phyloP scores from a whole-genome alignment of 30 jellyfish, hydroid and myxozoan genomes.

The Nemopilema nomurai region DNA sequence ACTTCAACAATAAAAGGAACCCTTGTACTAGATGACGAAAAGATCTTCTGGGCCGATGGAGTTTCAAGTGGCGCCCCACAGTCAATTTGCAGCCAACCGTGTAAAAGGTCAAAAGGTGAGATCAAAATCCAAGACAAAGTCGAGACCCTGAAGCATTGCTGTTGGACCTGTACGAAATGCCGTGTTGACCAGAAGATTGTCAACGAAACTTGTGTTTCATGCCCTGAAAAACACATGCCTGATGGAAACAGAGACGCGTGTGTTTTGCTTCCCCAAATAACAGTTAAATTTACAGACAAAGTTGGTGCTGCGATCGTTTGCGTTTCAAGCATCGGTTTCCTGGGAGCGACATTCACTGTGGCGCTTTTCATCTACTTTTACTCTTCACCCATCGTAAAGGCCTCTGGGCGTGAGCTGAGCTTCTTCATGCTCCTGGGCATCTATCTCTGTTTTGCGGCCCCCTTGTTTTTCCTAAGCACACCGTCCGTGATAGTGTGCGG shows the following conservation, averaged over 20 bases:
- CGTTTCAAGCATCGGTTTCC: conserved; percentile 49
- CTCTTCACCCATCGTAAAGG: conserved; percentile 54
- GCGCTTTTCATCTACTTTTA: conserved; percentile 31
- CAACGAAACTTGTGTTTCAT: conserved; percentile 30
- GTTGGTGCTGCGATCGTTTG: conserved; percentile 32
- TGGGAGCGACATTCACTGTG: conserved; percentile 24
- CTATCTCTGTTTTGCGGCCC: conserved; percentile 53
- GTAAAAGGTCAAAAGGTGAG: conserved; percentile 37
- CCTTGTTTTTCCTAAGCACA: conserved; percentile 32
- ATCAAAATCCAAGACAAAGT: background rate
- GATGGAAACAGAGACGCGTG: conserved; percentile 25
- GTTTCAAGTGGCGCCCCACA: conserved; percentile 11
- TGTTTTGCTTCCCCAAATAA: conserved; percentile 8
- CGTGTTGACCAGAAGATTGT: background rate
- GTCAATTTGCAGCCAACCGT: conserved; percentile 67
- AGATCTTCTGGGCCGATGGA: conserved; percentile 11
- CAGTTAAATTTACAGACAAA: conserved; percentile 1
- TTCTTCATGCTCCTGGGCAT: conserved; percentile 70
- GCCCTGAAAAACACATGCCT: conserved; percentile 10
- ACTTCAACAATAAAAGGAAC: conserved; percentile 8
- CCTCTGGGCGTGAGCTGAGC: conserved; percentile 82
- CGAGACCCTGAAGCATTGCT: conserved; percentile 3
- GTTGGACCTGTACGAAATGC: conserved; percentile 50
- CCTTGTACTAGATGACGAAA: background rate
- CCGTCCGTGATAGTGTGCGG: conserved; percentile 67